Evolutionary conservation across 1,140 invertebrate genomes (phyloP).

Genomic region (Bombus sylvicola): DNA sequence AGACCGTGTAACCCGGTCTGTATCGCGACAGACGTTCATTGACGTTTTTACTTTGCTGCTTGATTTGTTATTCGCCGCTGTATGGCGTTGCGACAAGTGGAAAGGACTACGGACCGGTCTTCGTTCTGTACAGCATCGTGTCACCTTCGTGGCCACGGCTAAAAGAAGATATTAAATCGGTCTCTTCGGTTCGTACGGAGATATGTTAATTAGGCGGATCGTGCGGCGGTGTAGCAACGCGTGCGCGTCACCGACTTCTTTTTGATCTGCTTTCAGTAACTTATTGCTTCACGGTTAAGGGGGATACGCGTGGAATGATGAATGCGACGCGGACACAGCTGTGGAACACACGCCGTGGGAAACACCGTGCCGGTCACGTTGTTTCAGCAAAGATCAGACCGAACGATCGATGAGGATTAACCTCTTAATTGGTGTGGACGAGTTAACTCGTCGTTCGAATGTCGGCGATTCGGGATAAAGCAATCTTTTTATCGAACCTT

Average conservation of each 20-base stretch:
- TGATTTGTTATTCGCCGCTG: constrained; percentile 42
- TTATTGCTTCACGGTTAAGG: constrained; percentile 40
- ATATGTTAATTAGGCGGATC: constrained; percentile 42
- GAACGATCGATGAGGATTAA: not conserved
- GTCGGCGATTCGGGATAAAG: not conserved
- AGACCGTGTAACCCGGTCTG: constrained; percentile 2
- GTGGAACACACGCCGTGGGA: constrained; percentile 9
- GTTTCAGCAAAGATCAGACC: constrained; percentile 1
- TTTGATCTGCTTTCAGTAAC: constrained; percentile 24
- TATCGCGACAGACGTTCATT: constrained; percentile 15
- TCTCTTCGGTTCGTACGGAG: constrained; percentile 27
- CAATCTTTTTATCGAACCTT: not conserved
- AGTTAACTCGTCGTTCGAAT: not conserved
- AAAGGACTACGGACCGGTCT: constrained; percentile 15
- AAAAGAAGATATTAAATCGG: constrained; percentile 52
- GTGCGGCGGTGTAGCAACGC: constrained; percentile 1
- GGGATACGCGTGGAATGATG: constrained; percentile 26
- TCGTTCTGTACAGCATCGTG: not conserved
- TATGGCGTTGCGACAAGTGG: constrained; percentile 29
- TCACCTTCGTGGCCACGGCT: constrained; percentile 18
- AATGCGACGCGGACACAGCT: constrained; percentile 4
- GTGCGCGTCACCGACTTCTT: constrained; percentile 13
- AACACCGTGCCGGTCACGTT: not conserved
- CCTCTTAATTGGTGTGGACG: not conserved
- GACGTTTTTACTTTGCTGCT: constrained; percentile 45